Conservation (phyloP, 2,888 invertebrate genomes). For the Brachycybe producta region DNA sequence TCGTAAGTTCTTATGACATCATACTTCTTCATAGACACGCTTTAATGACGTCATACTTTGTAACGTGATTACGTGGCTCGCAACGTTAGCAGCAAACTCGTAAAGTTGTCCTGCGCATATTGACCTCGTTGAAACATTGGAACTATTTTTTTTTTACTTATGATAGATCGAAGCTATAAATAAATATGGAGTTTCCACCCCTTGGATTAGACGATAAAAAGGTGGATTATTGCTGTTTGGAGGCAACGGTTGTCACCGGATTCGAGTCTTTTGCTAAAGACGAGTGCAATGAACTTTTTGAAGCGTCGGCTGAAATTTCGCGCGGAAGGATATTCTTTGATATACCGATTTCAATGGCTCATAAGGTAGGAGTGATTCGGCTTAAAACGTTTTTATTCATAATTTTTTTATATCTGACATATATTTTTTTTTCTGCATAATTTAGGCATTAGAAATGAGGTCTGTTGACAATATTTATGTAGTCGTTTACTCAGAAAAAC, state of each 20-base stretch:
- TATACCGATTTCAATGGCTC: neutral
- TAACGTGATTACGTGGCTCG: too few relatives aligned
- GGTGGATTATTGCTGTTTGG: constrained; percentile 11
- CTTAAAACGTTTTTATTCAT: neutral
- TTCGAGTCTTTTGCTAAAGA: constrained; percentile 13
- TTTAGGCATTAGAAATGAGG: constrained; percentile 29
- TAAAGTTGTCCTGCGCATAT: too few relatives aligned
- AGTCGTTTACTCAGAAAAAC: constrained; percentile 28
- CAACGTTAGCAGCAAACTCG: too few relatives aligned
- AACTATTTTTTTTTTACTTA: neutral
- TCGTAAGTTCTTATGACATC: too few relatives aligned
- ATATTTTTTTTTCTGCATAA: neutral
- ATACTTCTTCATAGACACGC: too few relatives aligned
- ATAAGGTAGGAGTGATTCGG: neutral
- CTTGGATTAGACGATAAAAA: neutral
- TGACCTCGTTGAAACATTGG: too few relatives aligned
- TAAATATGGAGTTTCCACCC: neutral
- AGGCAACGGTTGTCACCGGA: constrained; percentile 15
- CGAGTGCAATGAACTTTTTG: constrained; percentile 12
- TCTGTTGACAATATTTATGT: constrained; percentile 33
- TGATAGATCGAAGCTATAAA: neutral
- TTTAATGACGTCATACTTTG: too few relatives aligned
- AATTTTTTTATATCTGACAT: neutral
- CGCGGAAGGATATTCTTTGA: constrained; percentile 13
- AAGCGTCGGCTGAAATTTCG: neutral